These are phyloP conservation scores for Labrus mixtus DNA, from an alignment of 2,113 vertebrate genomes.

Conservation along the genomic window DNA sequence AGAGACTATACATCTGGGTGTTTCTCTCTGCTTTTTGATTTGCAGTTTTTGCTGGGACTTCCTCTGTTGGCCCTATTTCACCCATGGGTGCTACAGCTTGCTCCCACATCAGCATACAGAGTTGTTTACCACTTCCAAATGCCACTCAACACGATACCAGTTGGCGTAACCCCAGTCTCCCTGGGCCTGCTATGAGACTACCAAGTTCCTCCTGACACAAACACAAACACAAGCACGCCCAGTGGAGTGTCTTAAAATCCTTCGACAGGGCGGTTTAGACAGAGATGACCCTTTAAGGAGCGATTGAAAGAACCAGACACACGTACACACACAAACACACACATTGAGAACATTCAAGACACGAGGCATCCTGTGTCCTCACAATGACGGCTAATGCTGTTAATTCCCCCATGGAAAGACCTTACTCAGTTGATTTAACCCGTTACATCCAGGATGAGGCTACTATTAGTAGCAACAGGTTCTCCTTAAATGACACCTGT, in stretches of 20 bases:
- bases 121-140: constrained; percentile 59
- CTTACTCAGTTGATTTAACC: constrained; percentile 21
- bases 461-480: neutral
- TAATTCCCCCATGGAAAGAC: constrained; percentile 40
- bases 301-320: neutral
- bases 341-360: neutral
- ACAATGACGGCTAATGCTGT: constrained; percentile 24
- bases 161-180: constrained; percentile 16
- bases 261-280: constrained; percentile 44
- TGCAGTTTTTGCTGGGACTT: neutral
- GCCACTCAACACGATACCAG: constrained; percentile 44
- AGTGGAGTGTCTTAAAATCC: constrained; percentile 16
- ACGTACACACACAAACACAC: neutral
- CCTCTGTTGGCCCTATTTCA: constrained; percentile 18
- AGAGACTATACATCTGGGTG: neutral
- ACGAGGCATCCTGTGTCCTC: constrained; percentile 11
- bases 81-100: constrained; percentile 33
- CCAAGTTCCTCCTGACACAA: constrained; percentile 17
- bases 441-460: constrained; percentile 26
- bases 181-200: constrained; percentile 23
- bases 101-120: constrained; percentile 27
- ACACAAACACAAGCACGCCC: neutral
- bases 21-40: neutral
- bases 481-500: neutral
- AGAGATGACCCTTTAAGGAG: constrained; percentile 62